phyloP scores from a whole-genome alignment of 2,113 vertebrate species.

The Ursus arctos region DNA sequence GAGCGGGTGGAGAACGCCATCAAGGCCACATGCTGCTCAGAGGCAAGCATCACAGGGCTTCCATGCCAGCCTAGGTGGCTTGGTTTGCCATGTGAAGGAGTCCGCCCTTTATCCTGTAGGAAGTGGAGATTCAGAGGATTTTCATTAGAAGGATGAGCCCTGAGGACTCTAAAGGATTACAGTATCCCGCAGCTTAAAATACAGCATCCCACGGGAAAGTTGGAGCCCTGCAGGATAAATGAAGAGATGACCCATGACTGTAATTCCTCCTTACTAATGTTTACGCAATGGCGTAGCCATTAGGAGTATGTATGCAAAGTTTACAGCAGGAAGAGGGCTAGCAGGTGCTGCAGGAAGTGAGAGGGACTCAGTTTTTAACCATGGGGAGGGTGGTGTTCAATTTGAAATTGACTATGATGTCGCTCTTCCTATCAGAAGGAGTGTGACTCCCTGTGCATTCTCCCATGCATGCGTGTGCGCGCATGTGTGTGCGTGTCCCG shows the following conservation, averaged over 20 bases:
- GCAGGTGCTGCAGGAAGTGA: not conserved
- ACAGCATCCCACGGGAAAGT: fast-evolving
- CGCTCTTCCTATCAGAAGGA: not conserved
- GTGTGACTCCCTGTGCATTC: not conserved
- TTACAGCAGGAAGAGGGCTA: not conserved
- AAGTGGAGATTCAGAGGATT: not conserved
- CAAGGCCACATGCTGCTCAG: fast-evolving
- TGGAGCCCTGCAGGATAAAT: not conserved
- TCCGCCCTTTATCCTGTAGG: not conserved
- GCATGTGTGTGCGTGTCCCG: fast-evolving
- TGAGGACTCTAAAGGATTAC: not conserved
- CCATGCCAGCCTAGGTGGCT: fast-evolving
- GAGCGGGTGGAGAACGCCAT: not conserved
- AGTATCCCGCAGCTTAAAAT: not conserved
- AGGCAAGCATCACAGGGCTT: not conserved
- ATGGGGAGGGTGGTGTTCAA: not conserved
- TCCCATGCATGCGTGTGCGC: fast-evolving
- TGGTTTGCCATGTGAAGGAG: not conserved
- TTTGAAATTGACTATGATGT: not conserved
- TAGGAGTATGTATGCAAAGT: not conserved
- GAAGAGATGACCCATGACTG: not conserved
- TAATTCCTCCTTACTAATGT: not conserved
- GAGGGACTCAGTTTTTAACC: not conserved
- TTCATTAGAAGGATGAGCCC: not conserved
- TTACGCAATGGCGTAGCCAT: not conserved